phyloP scores from a whole-genome alignment of 2,113 vertebrate genomes.

The Dunckerocampus dactyliophorus region DNA sequence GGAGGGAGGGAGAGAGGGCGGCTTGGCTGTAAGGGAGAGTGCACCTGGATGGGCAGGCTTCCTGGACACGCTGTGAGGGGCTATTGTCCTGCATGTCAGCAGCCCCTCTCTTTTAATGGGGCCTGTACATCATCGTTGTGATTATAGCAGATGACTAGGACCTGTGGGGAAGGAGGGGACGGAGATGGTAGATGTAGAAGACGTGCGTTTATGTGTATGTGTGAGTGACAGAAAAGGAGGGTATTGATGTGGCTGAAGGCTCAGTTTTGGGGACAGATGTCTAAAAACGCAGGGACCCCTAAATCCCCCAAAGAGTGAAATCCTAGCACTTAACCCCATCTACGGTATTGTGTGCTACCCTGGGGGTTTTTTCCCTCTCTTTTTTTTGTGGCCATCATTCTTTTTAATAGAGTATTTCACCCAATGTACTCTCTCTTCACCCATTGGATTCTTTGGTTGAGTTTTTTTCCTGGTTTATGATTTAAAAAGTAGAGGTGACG shows the following conservation, averaged over 20 bases:
- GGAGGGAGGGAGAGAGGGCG: constrained; percentile 18
- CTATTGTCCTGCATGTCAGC: constrained; percentile 74
- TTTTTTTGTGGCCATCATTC: constrained; percentile 51
- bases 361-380: constrained; percentile 48
- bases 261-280: constrained; percentile 64
- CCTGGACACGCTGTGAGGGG: constrained; percentile 77
- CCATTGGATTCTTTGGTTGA: constrained; percentile 34
- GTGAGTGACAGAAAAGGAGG: constrained; percentile 27
- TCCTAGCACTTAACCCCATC: constrained; percentile 77
- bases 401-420: constrained; percentile 62
- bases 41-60: constrained; percentile 67
- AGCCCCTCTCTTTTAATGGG: constrained; percentile 67
- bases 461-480: constrained; percentile 35
- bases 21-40: constrained; percentile 65
- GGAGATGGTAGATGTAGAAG: constrained; percentile 50
- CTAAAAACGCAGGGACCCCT: constrained; percentile 69
- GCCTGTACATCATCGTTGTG: constrained; percentile 71
- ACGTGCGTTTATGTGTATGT: constrained; percentile 42
- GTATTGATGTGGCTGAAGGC: constrained; percentile 54
- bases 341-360: constrained; percentile 62
- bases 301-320: constrained; percentile 73
- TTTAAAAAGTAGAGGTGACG: constrained; percentile 33
- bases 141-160: constrained; percentile 67
- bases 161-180: constrained; percentile 40
- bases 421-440: constrained; percentile 55